A percentile compares a stretch with the other conserved stretches of the same genome.
Evolutionary conservation across 2,797 vertebrate genomes (phyloP).

Genomic region (Eulemur mongoz): DNA sequence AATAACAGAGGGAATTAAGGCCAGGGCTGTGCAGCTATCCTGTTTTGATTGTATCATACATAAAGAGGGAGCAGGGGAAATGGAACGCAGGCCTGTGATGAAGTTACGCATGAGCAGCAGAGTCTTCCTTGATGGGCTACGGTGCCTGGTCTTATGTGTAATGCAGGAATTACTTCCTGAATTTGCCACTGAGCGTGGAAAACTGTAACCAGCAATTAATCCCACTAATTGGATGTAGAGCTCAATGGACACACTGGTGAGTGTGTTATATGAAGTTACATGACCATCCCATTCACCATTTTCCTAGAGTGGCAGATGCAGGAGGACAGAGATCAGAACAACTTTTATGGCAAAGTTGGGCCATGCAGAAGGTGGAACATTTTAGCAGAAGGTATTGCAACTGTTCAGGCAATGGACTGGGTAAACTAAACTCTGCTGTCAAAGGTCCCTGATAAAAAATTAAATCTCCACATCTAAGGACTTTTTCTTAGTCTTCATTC

Average conservation of each 20-base stretch:
- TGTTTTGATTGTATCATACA: background rate
- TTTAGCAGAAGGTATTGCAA: background rate
- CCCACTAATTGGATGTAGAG: background rate
- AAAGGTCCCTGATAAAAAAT: background rate
- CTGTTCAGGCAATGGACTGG: background rate
- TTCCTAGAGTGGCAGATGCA: background rate
- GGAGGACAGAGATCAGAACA: background rate
- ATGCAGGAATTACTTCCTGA: background rate
- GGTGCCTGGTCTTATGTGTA: background rate
- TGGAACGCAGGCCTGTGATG: background rate
- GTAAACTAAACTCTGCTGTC: background rate
- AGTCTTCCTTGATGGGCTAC: background rate
- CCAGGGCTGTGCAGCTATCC: background rate
- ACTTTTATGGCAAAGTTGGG: background rate
- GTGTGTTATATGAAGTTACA: background rate
- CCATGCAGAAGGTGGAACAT: background rate
- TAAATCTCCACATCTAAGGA: background rate
- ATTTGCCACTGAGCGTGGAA: background rate
- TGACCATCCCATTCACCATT: background rate
- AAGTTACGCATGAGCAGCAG: background rate
- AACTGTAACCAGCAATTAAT: background rate
- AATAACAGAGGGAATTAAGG: background rate
- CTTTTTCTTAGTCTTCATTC: background rate
- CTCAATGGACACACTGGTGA: background rate
- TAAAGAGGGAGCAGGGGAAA: background rate